These are phyloP conservation scores for Nanorana parkeri DNA, from an alignment of 2,113 vertebrate genomes.

Conservation along the genomic window DNA sequence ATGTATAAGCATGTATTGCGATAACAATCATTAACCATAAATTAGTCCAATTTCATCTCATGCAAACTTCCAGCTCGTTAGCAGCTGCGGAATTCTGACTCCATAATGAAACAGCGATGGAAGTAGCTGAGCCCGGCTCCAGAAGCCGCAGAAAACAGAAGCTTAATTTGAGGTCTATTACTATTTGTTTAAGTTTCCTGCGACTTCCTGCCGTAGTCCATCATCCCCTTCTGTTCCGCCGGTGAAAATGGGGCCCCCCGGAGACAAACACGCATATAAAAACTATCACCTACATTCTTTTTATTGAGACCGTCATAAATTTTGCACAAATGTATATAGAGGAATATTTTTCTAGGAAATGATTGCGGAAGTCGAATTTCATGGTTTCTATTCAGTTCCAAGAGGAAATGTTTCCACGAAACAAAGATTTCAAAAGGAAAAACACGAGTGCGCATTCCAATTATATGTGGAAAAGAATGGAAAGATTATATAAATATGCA, in stretches of 20 bases:
- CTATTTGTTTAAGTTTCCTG: slow-evolving; percentile 28
- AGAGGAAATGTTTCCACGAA: slow-evolving; percentile 23
- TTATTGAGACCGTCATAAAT: background rate
- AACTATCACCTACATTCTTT: background rate
- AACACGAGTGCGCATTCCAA: background rate
- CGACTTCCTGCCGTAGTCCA: slow-evolving; percentile 16
- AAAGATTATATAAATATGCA: too few species aligned
- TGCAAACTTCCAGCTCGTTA: background rate
- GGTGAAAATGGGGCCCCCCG: background rate
- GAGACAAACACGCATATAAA: background rate
- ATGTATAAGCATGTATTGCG: background rate
- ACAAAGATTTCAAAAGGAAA: background rate
- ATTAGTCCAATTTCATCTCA: background rate
- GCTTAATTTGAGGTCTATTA: slow-evolving; percentile 11
- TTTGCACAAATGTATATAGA: background rate
- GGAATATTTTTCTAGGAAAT: background rate
- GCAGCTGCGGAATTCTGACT: background rate
- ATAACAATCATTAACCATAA: background rate
- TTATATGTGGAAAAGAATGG: too few species aligned
- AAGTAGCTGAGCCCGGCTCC: background rate
- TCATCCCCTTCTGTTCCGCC: background rate
- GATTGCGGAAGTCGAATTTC: background rate
- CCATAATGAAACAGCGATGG: background rate
- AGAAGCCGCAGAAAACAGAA: slow-evolving; percentile 8
- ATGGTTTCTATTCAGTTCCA: background rate